Conservation (phyloP, 2,888 invertebrate species). For the Sphaerophoria rueppellii region DNA sequence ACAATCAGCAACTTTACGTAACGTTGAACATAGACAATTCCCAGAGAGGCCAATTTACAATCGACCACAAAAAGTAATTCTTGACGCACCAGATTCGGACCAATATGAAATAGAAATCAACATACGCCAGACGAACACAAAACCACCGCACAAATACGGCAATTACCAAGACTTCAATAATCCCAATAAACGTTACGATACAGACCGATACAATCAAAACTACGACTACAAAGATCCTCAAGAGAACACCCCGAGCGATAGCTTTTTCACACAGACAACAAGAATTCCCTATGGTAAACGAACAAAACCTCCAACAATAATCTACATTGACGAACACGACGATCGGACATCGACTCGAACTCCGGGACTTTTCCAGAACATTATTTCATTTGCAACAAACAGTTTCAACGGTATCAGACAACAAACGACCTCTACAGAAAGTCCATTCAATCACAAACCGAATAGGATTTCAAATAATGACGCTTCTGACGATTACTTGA, state of each 20-base stretch:
- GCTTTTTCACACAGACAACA: conserved; percentile 40
- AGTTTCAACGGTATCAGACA: conserved; percentile 70
- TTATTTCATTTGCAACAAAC: conserved; percentile 77
- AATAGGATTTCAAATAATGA: conserved; percentile 50
- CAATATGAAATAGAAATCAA: conserved; percentile 82
- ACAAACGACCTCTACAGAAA: conserved; percentile 49
- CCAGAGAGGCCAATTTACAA: conserved; percentile 76
- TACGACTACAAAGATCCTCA: conserved; percentile 48
- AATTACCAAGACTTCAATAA: conserved; percentile 75
- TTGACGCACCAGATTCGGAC: conserved; percentile 78
- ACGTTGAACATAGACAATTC: conserved; percentile 78
- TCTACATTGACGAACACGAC: conserved; percentile 79
- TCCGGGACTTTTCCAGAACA: conserved; percentile 79
- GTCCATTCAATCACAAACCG: conserved; percentile 62
- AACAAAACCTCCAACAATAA: conserved; percentile 81
- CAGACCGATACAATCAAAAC: conserved; percentile 75
- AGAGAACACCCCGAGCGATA: background rate
- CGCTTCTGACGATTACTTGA: conserved; percentile 32
- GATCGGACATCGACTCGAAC: conserved; percentile 75
- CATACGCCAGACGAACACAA: conserved; percentile 80
- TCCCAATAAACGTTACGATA: conserved; percentile 76
- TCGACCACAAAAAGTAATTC: conserved; percentile 78
- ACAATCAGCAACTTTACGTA: conserved; percentile 73
- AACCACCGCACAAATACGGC: conserved; percentile 67
- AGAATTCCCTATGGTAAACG: conserved; percentile 59